Evolutionary conservation across 2,888 invertebrate species (phyloP).

Genomic region (Ophion costatus): DNA sequence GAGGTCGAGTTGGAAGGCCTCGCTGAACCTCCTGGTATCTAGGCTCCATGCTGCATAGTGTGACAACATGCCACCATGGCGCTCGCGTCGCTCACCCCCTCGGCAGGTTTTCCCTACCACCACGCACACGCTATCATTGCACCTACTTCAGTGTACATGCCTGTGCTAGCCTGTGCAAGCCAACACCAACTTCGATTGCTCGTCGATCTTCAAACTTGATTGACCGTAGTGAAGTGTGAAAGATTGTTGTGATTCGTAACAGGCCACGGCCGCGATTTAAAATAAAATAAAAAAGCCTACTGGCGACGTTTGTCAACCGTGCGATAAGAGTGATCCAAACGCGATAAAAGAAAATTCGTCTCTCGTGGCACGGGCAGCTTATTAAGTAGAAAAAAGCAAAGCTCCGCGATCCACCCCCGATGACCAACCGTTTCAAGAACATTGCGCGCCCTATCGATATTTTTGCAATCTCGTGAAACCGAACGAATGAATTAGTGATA

Average conservation of each 20-base stretch:
- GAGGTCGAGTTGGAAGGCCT: no score
- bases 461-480: neutral
- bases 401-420: neutral
- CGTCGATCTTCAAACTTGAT: slow-evolving; percentile 8
- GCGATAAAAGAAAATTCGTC: neutral
- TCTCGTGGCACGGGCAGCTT: neutral
- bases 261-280: neutral
- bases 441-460: neutral
- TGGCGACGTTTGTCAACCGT: neutral
- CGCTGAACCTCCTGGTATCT: no score
- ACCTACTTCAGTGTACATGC: neutral
- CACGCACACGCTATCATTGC: neutral
- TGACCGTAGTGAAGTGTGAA: slow-evolving; percentile 4
- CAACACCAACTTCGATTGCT: neutral
- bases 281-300: neutral
- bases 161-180: neutral
- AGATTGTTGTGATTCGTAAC: slow-evolving; percentile 13
- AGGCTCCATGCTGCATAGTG: neutral
- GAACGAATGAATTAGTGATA: neutral
- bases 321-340: neutral
- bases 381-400: neutral
- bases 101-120: neutral
- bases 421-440: slow-evolving; percentile 12
- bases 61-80: neutral
- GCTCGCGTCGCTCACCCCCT: neutral